A percentile compares a stretch with the other conserved stretches of the same genome.
These are phyloP conservation scores for Eupeodes luniger DNA, from an alignment of 2,888 invertebrate genomes.

Conservation along the genomic window DNA sequence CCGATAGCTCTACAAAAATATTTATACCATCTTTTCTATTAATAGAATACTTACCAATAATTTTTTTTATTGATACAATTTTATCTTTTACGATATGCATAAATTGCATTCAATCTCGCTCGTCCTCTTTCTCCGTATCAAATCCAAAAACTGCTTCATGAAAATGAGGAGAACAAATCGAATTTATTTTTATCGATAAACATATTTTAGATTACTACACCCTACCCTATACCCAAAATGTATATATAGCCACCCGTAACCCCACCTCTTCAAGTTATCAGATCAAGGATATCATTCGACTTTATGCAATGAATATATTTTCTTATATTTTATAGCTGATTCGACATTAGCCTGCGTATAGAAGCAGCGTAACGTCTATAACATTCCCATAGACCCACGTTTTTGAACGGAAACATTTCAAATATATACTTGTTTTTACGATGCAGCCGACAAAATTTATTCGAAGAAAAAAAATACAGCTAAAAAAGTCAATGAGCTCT, in stretches of 20 bases:
- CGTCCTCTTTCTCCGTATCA: neutral
- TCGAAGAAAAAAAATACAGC: conserved; percentile 42
- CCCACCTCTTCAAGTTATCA: neutral
- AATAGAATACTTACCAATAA: neutral
- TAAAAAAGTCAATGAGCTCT: neutral
- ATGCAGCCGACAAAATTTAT: conserved; percentile 63
- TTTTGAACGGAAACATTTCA: conserved; percentile 6
- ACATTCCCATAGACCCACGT: neutral
- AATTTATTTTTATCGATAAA: conserved; percentile 70
- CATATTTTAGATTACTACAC: conserved; percentile 25
- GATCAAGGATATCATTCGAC: conserved; percentile 34
- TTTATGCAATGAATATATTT: conserved; percentile 70
- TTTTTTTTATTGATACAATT: neutral
- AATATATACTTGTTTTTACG: conserved; percentile 64
- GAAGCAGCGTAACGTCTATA: neutral
- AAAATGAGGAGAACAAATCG: conserved; percentile 21
- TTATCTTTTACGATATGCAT: conserved; percentile 11
- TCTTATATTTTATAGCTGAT: conserved; percentile 71
- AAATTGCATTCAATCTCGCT: conserved; percentile 37
- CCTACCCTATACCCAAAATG: too few relatives aligned
- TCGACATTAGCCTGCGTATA: conserved; percentile 58
- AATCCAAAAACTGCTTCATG: neutral
- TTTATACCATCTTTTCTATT: too few relatives aligned
- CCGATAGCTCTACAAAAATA: too few relatives aligned
- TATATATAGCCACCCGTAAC: neutral